Base-by-base conservation (phyloP, 2,888 invertebrate genomes). In the Watsonalla binaria region DNA sequence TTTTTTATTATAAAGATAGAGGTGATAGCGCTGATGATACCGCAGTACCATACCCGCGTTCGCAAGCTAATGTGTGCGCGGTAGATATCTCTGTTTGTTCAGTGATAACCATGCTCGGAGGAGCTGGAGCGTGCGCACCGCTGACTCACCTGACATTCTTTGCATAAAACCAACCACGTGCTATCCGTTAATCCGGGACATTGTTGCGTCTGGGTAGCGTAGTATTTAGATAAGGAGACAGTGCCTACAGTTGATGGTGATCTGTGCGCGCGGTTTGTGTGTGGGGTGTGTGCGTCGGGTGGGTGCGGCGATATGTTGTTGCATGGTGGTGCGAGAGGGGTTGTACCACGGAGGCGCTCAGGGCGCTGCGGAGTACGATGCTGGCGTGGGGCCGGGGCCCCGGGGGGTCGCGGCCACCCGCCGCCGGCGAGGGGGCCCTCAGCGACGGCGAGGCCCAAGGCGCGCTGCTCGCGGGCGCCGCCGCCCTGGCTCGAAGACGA, bases 331-430 rank as follows among this genome's bases (percentile, higher is more conserved):
- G 76, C 70, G 78, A 82, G 84, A 81, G 85, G 84, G 82, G 81
- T 81, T 80, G 80, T 84, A 90, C 85, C 82, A 90, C 90, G 90
- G 90, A 90, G 89, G 84, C 89, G 76, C 84, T 90, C 80, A 86
- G 88, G 79, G 81, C 82, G 77, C 80, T 90, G 76, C 87, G 84
- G 79, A 86, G 80, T 74, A 86, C 88, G 74, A 90, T 90, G 90
- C 85, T 89, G 81, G 80, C 88, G 70, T 89, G 90, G 90, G 73
- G 75, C 61, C 77, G 70, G 74, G 81, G 65, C 70, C 78, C 80
- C 70, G 76, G 82, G 63, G 66, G 78, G 59, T 77, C 84, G 52
- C 74, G 74, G 65, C 70, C 69, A 65, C 70, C 78, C 61, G 70
- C 72, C 62, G 57, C 76, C 65, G 71, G 75, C 59, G 83, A 80